A percentile compares a stretch with the other conserved stretches of the same genome.
Evolutionary conservation across 2,888 invertebrate species (phyloP).

Genomic region (Oeneis ivallda): DNA sequence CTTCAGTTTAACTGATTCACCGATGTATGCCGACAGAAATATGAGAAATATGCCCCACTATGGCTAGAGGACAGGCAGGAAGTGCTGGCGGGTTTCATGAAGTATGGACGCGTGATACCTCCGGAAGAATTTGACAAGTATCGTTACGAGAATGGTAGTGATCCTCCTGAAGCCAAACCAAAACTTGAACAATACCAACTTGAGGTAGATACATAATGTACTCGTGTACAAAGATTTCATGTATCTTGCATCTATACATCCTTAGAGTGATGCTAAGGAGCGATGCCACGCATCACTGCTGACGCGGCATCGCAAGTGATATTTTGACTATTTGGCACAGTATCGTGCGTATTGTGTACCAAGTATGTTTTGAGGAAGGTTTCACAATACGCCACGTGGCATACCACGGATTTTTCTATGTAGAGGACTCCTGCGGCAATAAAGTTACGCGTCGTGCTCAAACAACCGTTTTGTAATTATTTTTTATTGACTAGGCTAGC

Average conservation of each 20-base stretch:
- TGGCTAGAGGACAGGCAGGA: conserved; percentile 91
- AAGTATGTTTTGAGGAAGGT: too few species aligned
- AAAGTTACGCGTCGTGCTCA: too few species aligned
- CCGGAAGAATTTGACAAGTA: conserved; percentile 86
- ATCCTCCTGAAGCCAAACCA: conserved; percentile 83
- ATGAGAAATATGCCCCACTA: conserved; percentile 87
- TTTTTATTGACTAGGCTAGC: too few species aligned
- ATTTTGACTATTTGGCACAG: too few species aligned
- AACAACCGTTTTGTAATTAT: too few species aligned
- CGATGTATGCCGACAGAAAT: conserved; percentile 57
- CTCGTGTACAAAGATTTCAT: not conserved
- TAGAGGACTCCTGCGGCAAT: too few species aligned
- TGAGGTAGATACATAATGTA: conserved; percentile 71
- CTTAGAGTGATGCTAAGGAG: too few species aligned
- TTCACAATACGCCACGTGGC: too few species aligned
- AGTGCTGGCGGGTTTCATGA: conserved; percentile 88
- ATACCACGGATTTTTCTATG: too few species aligned
- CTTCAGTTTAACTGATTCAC: not conserved
- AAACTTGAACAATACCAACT: conserved; percentile 87
- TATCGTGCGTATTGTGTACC: too few species aligned
- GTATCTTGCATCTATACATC: not conserved
- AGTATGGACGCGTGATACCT: conserved; percentile 87
- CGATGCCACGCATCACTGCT: too few species aligned
- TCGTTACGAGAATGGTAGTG: conserved; percentile 66
- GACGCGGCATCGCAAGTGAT: not conserved